Percentiles rank a stretch among this genome's conserved stretches.
phyloP scores from a whole-genome alignment of 2,113 vertebrate species.

The Eclectus roratus region DNA sequence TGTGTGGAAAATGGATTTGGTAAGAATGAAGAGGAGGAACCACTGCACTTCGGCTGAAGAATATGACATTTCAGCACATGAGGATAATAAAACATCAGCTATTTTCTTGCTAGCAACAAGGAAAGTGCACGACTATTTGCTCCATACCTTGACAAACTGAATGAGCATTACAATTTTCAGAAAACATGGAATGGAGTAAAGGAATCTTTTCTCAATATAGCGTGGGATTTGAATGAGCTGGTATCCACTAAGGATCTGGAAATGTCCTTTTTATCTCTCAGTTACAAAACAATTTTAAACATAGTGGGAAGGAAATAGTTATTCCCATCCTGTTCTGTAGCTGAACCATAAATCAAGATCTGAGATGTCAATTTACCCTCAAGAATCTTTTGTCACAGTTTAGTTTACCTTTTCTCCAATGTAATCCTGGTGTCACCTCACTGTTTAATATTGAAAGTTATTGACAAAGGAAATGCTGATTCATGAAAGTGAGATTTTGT shows the following conservation, averaged over 20 bases:
- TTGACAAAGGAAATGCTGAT: conserved; percentile 47
- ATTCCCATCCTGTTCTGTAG: not conserved
- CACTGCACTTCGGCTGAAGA: not conserved
- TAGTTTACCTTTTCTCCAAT: conserved; percentile 36
- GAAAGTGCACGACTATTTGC: not conserved
- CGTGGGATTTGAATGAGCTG: not conserved
- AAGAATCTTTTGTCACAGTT: conserved; percentile 12
- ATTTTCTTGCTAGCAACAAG: not conserved
- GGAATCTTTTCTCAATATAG: not conserved
- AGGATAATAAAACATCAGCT: not conserved
- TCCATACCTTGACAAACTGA: not conserved
- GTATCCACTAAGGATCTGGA: not conserved
- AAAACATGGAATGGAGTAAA: not conserved
- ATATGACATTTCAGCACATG: not conserved
- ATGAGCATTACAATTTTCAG: not conserved
- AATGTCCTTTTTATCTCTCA: not conserved
- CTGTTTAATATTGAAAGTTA: conserved; percentile 56
- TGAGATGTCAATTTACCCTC: conserved; percentile 16
- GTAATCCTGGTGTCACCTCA: conserved; percentile 47
- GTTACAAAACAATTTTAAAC: not conserved
- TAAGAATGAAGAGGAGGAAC: not conserved
- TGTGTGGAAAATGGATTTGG: conserved; percentile 1
- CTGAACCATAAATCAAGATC: conserved; percentile 11
- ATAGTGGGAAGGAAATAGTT: not conserved
- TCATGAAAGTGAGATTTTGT: conserved; percentile 35